phyloP scores from a whole-genome alignment of 1,140 invertebrate genomes.

The Dolichoris vasculosae region DNA sequence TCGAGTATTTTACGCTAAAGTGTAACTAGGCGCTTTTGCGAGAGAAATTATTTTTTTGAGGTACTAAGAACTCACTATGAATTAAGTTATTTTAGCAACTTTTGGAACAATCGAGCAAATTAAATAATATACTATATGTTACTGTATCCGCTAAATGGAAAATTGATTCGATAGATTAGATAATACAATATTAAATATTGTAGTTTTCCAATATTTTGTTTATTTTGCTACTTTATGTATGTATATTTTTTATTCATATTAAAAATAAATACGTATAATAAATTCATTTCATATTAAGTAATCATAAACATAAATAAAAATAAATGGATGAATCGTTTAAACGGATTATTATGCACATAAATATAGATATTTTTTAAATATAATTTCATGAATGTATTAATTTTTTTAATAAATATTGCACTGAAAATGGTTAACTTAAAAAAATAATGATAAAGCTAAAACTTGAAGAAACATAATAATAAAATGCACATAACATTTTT shows the following conservation, averaged over 20 bases:
- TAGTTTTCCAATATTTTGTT: too few relatives aligned
- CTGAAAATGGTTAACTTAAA: neutral
- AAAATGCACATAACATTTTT: constrained; percentile 17
- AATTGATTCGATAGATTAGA: too few relatives aligned
- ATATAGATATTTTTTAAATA: neutral
- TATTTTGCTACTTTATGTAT: too few relatives aligned
- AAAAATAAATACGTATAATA: too few relatives aligned
- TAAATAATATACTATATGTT: too few relatives aligned
- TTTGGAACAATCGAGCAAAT: neutral
- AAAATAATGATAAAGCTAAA: neutral
- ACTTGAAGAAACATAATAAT: neutral
- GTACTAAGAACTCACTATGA: neutral
- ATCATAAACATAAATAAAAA: too few relatives aligned
- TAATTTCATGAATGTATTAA: neutral
- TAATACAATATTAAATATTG: too few relatives aligned
- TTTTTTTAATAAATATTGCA: neutral
- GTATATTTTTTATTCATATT: too few relatives aligned
- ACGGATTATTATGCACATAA: too few relatives aligned
- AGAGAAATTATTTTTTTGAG: neutral
- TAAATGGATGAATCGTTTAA: too few relatives aligned
- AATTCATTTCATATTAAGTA: too few relatives aligned
- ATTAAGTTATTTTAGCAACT: neutral
- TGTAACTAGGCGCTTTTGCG: neutral
- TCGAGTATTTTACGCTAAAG: neutral
- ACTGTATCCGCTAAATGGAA: too few relatives aligned